Percentiles rank a stretch among this genome's conserved stretches.
These are phyloP conservation scores for Aphelocoma coerulescens DNA, from an alignment of 2,113 vertebrate genomes.

Conservation along the genomic window DNA sequence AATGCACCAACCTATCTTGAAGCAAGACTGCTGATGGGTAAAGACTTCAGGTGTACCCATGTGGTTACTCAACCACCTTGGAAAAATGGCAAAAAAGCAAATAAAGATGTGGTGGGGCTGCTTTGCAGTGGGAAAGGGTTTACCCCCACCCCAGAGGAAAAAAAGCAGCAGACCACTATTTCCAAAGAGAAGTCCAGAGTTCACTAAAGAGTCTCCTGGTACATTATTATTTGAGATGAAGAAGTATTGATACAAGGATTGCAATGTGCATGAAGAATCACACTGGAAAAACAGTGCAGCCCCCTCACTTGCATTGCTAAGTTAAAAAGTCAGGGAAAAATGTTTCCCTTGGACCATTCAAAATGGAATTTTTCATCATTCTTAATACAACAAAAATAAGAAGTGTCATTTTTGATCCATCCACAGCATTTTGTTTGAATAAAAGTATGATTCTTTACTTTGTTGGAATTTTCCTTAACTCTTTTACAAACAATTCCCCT, in stretches of 20 bases:
- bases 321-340: neutral
- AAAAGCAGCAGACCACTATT: neutral
- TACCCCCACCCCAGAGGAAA: neutral
- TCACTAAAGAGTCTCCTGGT: neutral
- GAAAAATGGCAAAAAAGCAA: neutral
- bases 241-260: neutral
- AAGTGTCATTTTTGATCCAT: neutral
- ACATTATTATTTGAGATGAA: neutral
- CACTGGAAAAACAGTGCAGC: neutral
- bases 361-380: neutral
- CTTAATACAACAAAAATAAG: neutral
- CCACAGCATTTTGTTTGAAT: neutral
- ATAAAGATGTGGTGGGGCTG: neutral
- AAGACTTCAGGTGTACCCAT: neutral
- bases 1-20: neutral
- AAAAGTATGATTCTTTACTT: neutral
- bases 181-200: neutral
- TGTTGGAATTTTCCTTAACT: neutral
- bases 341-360: neutral
- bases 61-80: neutral
- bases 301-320: accelerated
- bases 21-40: neutral
- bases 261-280: neutral
- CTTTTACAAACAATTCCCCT: neutral
- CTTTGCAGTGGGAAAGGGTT: neutral